A percentile compares a stretch with the other conserved stretches of the same genome.
These are phyloP conservation scores for Saguinus imperator DNA, from an alignment of 2,113 vertebrate species.

Conservation along the genomic window DNA sequence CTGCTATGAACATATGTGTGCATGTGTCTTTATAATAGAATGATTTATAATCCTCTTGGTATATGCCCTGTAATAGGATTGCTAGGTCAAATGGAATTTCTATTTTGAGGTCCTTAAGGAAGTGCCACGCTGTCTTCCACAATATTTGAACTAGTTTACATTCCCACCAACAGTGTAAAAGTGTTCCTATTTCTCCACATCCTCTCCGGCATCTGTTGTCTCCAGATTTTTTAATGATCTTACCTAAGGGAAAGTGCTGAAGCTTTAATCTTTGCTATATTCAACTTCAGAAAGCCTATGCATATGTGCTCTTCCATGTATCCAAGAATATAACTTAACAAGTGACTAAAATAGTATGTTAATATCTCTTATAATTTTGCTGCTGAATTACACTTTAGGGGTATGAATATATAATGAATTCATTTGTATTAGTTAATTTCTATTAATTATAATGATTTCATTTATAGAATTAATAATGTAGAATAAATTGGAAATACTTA, in stretches of 20 bases:
- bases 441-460: not conserved
- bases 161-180: too few species aligned
- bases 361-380: not conserved
- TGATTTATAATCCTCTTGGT: too few species aligned
- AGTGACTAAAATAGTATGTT: not conserved
- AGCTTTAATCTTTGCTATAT: slow-evolving; percentile 24
- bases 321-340: not conserved
- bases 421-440: not conserved
- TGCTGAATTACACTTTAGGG: not conserved
- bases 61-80: too few species aligned
- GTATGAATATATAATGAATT: not conserved
- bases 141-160: too few species aligned
- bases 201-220: too few species aligned
- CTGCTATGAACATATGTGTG: too few species aligned
- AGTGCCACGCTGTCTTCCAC: too few species aligned
- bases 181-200: too few species aligned
- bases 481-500: not conserved
- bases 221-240: not conserved
- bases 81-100: too few species aligned
- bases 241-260: not conserved
- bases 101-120: too few species aligned
- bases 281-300: not conserved
- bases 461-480: not conserved
- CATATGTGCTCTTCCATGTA: not conserved
- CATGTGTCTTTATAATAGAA: too few species aligned